These are phyloP conservation scores for Leptopilina clavipes DNA, from an alignment of 1,140 invertebrate genomes.

Conservation along the genomic window DNA sequence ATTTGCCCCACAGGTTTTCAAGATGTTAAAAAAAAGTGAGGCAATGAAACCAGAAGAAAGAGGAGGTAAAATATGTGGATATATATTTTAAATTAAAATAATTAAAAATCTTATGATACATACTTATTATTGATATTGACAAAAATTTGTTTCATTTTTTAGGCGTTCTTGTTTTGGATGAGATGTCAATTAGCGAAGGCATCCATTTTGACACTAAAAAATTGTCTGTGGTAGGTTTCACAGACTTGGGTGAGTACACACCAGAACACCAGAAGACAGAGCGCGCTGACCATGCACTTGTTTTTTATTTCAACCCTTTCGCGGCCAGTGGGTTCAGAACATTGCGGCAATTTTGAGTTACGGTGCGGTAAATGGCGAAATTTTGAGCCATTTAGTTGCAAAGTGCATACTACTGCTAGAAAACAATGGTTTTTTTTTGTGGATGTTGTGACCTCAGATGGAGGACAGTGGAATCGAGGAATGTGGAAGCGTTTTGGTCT, in stretches of 20 bases:
- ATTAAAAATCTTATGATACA: no score
- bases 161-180: not conserved
- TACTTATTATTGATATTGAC: not conserved
- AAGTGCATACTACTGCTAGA: conserved; percentile 38
- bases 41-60: not conserved
- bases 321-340: conserved; percentile 33
- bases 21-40: no score
- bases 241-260: conserved; percentile 14
- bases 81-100: no score
- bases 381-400: conserved; percentile 35
- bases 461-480: not conserved
- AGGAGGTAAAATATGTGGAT: not conserved
- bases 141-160: not conserved
- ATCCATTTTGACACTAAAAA: not conserved
- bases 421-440: conserved; percentile 38
- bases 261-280: not conserved
- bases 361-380: not conserved
- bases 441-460: conserved; percentile 25
- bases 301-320: conserved; percentile 37
- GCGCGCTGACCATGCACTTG: not conserved
- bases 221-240: not conserved
- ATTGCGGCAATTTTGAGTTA: conserved; percentile 32
- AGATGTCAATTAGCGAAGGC: not conserved
- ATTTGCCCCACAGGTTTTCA: no score
- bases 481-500: conserved; percentile 41